Conservation (phyloP, 1,140 invertebrate genomes). For the Hypothenemus hampei region DNA sequence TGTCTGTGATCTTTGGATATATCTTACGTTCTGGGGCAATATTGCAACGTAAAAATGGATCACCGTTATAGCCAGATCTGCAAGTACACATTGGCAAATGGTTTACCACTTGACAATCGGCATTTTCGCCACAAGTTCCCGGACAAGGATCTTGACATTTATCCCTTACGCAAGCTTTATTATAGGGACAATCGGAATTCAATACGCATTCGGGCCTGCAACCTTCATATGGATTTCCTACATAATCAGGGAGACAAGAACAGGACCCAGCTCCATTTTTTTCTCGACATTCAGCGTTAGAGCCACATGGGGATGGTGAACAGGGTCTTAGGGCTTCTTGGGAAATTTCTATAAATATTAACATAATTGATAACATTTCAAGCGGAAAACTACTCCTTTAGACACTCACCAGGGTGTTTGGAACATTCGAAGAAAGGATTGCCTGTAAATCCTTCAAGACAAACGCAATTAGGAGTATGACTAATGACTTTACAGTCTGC, state of each 20-base stretch:
- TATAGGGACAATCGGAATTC: conserved; percentile 59
- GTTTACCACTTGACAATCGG: conserved; percentile 56
- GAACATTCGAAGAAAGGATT: conserved; percentile 66
- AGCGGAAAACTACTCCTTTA: not conserved
- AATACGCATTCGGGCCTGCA: conserved; percentile 62
- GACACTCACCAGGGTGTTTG: conserved; percentile 34
- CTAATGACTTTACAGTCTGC: conserved; percentile 68
- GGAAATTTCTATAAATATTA: conserved; percentile 37
- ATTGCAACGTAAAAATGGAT: conserved; percentile 56
- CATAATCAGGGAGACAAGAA: conserved; percentile 60
- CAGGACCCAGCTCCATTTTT: conserved; percentile 60
- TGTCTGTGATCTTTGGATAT: not conserved
- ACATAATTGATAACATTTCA: too few relatives aligned
- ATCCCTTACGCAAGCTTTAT: conserved; percentile 55
- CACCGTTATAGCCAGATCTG: conserved; percentile 54
- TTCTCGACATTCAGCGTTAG: conserved; percentile 61
- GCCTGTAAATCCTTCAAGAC: conserved; percentile 62
- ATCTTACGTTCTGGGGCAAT: conserved; percentile 35
- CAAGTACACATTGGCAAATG: conserved; percentile 56
- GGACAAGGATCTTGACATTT: conserved; percentile 63
- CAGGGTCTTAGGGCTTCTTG: conserved; percentile 51
- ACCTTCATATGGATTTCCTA: conserved; percentile 67
- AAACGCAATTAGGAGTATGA: conserved; percentile 67
- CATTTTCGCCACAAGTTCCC: conserved; percentile 60
- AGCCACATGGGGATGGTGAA: conserved; percentile 61